Percentiles rank a stretch among this genome's conserved stretches.
These are phyloP conservation scores for Polyommatus icarus DNA, from an alignment of 2,888 invertebrate genomes.

Conservation along the genomic window DNA sequence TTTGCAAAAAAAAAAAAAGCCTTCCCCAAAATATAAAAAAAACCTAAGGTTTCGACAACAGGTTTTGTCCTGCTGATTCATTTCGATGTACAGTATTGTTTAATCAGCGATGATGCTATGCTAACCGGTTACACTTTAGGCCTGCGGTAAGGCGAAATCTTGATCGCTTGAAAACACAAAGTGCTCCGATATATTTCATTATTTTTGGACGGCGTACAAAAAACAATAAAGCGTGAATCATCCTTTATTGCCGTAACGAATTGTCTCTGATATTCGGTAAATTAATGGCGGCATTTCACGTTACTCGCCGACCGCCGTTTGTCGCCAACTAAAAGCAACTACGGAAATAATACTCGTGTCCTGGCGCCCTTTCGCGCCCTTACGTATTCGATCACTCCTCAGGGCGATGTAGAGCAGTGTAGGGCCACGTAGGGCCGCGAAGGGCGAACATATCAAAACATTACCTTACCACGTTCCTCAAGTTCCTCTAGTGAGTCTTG, in stretches of 20 bases:
- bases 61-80: too few relatives aligned
- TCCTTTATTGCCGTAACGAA: not conserved
- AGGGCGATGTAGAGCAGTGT: not conserved
- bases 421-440: not conserved
- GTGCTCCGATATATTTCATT: not conserved
- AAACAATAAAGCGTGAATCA: constrained; percentile 2
- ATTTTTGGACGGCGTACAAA: not conserved
- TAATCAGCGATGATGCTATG: not conserved
- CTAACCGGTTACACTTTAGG: too few relatives aligned
- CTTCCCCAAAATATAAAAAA: not conserved
- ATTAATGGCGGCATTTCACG: not conserved
- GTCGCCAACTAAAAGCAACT: not conserved
- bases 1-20: not conserved
- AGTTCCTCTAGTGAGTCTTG: not conserved
- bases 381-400: not conserved
- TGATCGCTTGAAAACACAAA: not conserved
- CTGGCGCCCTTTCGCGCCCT: not conserved
- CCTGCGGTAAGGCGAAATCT: not conserved
- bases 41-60: too few relatives aligned
- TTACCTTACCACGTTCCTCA: not conserved
- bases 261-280: not conserved
- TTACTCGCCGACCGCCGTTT: not conserved
- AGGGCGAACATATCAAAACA: not conserved
- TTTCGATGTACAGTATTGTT: not conserved
- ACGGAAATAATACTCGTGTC: not conserved